Evolutionary conservation across 2,888 invertebrate species (phyloP), one percentile per base, ranked within the genome.

Genomic region (Nezara viridula): DNA sequence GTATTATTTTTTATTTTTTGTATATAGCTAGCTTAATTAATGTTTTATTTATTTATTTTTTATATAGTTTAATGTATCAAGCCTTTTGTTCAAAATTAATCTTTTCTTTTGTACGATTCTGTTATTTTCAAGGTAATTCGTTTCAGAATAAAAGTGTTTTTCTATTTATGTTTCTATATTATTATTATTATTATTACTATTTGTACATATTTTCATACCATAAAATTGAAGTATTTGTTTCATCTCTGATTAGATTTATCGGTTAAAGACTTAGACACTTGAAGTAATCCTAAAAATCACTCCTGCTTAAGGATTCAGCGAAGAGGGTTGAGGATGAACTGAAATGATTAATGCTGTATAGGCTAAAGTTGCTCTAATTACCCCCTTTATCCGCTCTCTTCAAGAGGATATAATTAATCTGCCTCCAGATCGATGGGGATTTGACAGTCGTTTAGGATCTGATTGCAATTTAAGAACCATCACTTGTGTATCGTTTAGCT

Each of bases 371-470:
- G 32, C 66, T 19, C 66, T 73, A 73, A 73, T 73, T 73, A 73
- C 32, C 66, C 37, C 66, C 66, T 73, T 66, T 66, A 66, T 66
- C 66, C 37, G 1, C 3, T 14, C 16, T 6, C 60, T 60, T 60
- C 27, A 27, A 7, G 60, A 2, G 14, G 12, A 27, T 60, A 14
- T 60, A 60, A 60, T 60, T 60, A 60, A 60, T 60, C 21, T 37
- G 32, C 37, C 21, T 24, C 6, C 7, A 21, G 37, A 73, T 73
- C 66, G 66, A 73, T 73, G 6, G 10, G 66, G 66, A 37, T 73
- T 73, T 73, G 66, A 73, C 66, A 37, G 37, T 73, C 66, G 66
- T 37, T 73, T 73, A 73, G 66, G 66, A 73, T 73, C 66, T 73
- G 66, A 73, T 73, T 73, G 66, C 66, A 73, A 14, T 73, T 73